phyloP scores from a whole-genome alignment of 2,113 vertebrate genomes.

The Meles meles region DNA sequence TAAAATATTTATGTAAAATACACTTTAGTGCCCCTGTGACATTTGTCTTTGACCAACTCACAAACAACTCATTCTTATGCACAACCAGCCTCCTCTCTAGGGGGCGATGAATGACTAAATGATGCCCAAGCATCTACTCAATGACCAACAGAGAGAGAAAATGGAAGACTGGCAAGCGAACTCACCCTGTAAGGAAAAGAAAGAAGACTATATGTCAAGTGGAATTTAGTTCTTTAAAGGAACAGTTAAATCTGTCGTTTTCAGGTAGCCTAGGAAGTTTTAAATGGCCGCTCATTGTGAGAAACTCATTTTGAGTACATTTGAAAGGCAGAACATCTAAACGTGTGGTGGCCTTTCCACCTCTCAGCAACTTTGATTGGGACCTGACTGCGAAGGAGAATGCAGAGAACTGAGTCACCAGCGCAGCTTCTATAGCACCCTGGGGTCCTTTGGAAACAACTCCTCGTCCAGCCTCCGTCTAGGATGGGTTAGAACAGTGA shows the following conservation, averaged over 20 bases:
- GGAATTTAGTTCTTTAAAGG: conserved; percentile 56
- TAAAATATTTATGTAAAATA: conserved; percentile 4
- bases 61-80: neutral
- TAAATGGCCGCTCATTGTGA: conserved; percentile 68
- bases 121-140: neutral
- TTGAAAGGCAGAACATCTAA: conserved; percentile 75
- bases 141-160: neutral
- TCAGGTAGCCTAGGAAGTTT: conserved; percentile 45
- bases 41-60: neutral
- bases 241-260: conserved; percentile 44
- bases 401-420: conserved; percentile 61
- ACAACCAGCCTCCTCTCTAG: neutral
- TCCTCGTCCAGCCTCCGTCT: conserved; percentile 60
- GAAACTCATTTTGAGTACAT: conserved; percentile 69
- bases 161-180: neutral
- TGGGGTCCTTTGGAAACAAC: conserved; percentile 72
- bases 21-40: neutral
- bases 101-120: neutral
- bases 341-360: conserved; percentile 68
- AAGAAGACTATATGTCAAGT: conserved; percentile 30
- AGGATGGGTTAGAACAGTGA: conserved; percentile 56
- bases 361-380: conserved; percentile 74
- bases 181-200: neutral
- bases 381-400: conserved; percentile 69
- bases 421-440: conserved; percentile 72